Percentiles rank a stretch among this genome's conserved stretches.
Evolutionary conservation across 2,888 invertebrate species (phyloP).

Genomic region (Baccha elongata): DNA sequence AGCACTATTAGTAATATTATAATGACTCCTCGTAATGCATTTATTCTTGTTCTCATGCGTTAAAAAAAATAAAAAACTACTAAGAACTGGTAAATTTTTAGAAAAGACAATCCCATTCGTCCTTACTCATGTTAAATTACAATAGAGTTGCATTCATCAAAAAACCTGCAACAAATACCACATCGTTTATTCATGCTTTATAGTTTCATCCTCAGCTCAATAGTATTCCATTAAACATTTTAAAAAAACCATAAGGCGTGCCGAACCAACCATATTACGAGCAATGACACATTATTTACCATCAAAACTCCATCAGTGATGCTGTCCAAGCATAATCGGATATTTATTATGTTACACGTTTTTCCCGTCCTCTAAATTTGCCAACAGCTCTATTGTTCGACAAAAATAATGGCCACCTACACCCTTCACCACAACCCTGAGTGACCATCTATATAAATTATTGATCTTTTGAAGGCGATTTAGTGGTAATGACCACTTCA

Average conservation of each 20-base stretch:
- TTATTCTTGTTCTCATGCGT: too few relatives aligned
- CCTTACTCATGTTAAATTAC: too few relatives aligned
- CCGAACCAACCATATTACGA: constrained; percentile 51
- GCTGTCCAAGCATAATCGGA: constrained; percentile 57
- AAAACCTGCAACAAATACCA: too few relatives aligned
- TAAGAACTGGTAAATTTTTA: too few relatives aligned
- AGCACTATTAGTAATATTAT: too few relatives aligned
- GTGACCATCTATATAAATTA: constrained; percentile 31
- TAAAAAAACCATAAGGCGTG: constrained; percentile 53
- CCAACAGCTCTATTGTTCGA: constrained; percentile 2
- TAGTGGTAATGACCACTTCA: constrained; percentile 52
- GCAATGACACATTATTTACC: constrained; percentile 65
- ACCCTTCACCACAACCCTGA: constrained; percentile 26
- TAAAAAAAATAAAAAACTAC: too few relatives aligned
- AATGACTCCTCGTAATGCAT: too few relatives aligned
- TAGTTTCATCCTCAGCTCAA: too few relatives aligned
- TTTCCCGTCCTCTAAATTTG: neutral
- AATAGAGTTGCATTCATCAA: too few relatives aligned
- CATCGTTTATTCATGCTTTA: too few relatives aligned
- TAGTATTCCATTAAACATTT: constrained; percentile 1
- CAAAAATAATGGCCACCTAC: constrained; percentile 36
- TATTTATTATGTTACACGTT: constrained; percentile 61
- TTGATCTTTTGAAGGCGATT: constrained; percentile 39
- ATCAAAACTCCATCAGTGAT: constrained; percentile 64
- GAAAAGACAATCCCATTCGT: too few relatives aligned